phyloP scores from a whole-genome alignment of 2,888 invertebrate genomes.

The Drosophila pseudotakahashii region DNA sequence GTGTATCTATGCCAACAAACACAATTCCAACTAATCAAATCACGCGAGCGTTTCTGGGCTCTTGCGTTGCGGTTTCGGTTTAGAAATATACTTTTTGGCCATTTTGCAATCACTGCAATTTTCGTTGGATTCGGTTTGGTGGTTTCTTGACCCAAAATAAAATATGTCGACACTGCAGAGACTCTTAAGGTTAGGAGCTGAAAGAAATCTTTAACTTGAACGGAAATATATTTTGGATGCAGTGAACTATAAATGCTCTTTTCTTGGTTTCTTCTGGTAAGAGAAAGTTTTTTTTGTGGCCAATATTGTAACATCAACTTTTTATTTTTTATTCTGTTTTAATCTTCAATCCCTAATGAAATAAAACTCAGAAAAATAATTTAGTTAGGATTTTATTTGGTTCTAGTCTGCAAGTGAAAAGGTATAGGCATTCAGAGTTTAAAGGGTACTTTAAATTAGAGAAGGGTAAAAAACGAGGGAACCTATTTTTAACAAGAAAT shows the following conservation, averaged over 20 bases:
- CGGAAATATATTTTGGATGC: background rate
- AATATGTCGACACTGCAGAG: slow-evolving; percentile 31
- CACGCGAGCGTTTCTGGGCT: slow-evolving; percentile 24
- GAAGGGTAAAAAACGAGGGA: too few relatives aligned
- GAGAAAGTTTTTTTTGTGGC: too few relatives aligned
- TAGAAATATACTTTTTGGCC: slow-evolving; percentile 32
- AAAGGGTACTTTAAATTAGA: too few relatives aligned
- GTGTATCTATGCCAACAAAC: slow-evolving; percentile 3
- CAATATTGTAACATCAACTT: too few relatives aligned
- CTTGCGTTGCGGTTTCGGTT: slow-evolving; percentile 29
- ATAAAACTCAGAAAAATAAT: too few relatives aligned
- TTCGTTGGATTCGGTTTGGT: slow-evolving; percentile 35
- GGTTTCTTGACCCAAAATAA: slow-evolving; percentile 41
- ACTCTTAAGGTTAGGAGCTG: slow-evolving; percentile 9
- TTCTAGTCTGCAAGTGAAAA: too few relatives aligned
- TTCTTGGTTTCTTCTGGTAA: background rate
- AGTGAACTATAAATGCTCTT: background rate
- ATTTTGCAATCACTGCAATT: slow-evolving; percentile 46
- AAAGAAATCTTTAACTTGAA: slow-evolving; percentile 3
- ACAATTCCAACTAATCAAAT: slow-evolving; percentile 14
- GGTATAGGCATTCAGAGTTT: too few relatives aligned
- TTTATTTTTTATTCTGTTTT: too few relatives aligned
- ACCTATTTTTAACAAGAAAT: too few relatives aligned
- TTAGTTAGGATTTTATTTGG: too few relatives aligned
- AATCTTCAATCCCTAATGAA: too few relatives aligned